Percentiles rank a stretch among this genome's conserved stretches.
phyloP scores from a whole-genome alignment of 2,888 invertebrate species.

The Sicus ferrugineus region DNA sequence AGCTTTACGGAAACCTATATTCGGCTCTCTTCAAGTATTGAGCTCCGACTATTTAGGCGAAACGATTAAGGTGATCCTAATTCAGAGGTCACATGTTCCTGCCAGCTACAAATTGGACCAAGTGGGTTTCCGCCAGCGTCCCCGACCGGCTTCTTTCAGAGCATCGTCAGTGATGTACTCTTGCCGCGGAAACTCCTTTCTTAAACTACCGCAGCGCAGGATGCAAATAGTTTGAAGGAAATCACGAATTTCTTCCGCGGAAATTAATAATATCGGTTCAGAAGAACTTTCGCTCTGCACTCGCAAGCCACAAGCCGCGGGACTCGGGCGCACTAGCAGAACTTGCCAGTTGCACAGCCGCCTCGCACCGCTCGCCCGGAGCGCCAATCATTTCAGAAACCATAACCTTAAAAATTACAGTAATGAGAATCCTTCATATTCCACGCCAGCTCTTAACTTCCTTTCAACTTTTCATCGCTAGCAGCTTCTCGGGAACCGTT shows the following conservation, averaged over 20 bases:
- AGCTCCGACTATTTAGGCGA: too few species aligned
- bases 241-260: slow-evolving; percentile 57
- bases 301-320: slow-evolving; percentile 1
- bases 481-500: slow-evolving; percentile 16
- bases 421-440: slow-evolving; percentile 46
- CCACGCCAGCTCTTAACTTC: slow-evolving; percentile 15
- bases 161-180: not conserved
- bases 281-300: slow-evolving; percentile 48
- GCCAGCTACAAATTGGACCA: too few species aligned
- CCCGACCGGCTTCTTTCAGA: too few species aligned
- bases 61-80: too few species aligned
- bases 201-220: not conserved
- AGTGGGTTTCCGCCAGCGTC: too few species aligned
- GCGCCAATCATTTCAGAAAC: slow-evolving; percentile 35
- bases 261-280: slow-evolving; percentile 57
- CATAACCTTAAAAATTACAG: slow-evolving; percentile 47
- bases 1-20: too few species aligned
- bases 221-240: slow-evolving; percentile 42
- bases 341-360: not conserved
- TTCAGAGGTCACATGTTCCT: too few species aligned
- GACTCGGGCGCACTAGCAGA: not conserved
- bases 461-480: slow-evolving; percentile 23
- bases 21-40: too few species aligned
- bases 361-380: not conserved
- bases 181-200: not conserved